Conservation (phyloP, 2,797 vertebrate species). For the Alosa sapidissima region DNA sequence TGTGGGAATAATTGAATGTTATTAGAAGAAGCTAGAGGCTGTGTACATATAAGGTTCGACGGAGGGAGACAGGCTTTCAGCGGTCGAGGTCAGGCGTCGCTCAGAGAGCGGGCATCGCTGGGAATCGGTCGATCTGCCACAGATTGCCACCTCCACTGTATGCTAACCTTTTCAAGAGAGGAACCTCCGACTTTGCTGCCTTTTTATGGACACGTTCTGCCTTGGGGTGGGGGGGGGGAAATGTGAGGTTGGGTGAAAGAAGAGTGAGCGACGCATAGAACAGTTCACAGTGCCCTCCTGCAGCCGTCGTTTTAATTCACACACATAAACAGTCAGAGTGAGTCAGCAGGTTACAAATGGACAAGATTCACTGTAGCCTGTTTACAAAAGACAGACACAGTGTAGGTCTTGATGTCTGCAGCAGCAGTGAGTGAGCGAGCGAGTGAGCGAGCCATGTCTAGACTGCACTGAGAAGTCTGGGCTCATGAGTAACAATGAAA, state of each 20-base stretch:
- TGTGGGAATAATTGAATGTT: constrained; percentile 42
- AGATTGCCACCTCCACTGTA: not conserved
- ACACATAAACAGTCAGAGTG: constrained; percentile 1
- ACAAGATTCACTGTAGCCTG: constrained; percentile 7
- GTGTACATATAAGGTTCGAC: constrained; percentile 25
- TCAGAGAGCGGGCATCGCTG: not conserved
- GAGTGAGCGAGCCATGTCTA: not conserved
- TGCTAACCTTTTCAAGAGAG: not conserved
- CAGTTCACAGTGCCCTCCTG: not conserved
- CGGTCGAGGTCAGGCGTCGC: not conserved
- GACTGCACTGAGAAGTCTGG: constrained; percentile 37
- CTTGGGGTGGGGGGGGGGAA: not conserved
- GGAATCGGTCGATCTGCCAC: not conserved
- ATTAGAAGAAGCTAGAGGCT: constrained; percentile 41
- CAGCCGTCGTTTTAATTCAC: not conserved
- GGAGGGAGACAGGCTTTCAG: not conserved
- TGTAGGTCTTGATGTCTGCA: not conserved
- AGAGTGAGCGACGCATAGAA: not conserved
- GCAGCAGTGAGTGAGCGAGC: not conserved
- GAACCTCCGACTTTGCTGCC: not conserved
- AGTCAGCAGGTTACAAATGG: constrained; percentile 14
- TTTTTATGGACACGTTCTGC: not conserved
- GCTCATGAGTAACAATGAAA: constrained; percentile 46
- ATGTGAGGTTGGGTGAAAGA: not conserved
- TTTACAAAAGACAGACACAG: constrained; percentile 6